Conservation (phyloP, 1,140 invertebrate species). For the Leptopilina clavipes region DNA sequence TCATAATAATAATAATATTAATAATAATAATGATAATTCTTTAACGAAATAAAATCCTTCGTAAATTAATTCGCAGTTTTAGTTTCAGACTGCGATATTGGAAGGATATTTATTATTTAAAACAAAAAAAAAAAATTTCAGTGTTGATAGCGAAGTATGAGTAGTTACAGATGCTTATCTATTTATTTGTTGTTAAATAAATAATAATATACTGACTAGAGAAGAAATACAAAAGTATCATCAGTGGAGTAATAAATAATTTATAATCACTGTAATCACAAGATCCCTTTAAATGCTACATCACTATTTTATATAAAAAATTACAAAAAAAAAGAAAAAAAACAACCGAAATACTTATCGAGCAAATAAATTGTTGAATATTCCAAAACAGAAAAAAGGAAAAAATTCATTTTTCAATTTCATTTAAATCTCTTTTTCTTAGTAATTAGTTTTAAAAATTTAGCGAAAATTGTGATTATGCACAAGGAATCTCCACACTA, state of each 20-base stretch:
- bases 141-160: conserved; percentile 70
- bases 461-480: conserved; percentile 29
- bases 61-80: neutral
- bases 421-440: conserved; percentile 11
- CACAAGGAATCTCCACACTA: conserved; percentile 64
- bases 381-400: conserved; percentile 36
- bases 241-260: conserved; percentile 65
- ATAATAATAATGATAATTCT: conserved; percentile 1
- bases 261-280: conserved; percentile 69
- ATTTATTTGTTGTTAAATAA: conserved; percentile 74
- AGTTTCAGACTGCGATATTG: neutral
- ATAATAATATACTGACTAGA: conserved; percentile 53
- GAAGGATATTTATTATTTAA: conserved; percentile 1
- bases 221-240: conserved; percentile 60
- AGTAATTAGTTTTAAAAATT: conserved; percentile 21
- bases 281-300: conserved; percentile 66
- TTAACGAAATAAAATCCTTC: conserved; percentile 12
- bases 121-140: conserved; percentile 60
- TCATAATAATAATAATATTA: neutral
- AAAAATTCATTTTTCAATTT: neutral
- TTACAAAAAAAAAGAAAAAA: conserved; percentile 49
- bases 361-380: conserved; percentile 63
- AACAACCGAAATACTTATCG: conserved; percentile 45
- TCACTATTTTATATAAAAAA: conserved; percentile 69
- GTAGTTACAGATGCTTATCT: conserved; percentile 71